phyloP scores from a whole-genome alignment of 2,888 invertebrate species.

The Mythimna albipuncta region DNA sequence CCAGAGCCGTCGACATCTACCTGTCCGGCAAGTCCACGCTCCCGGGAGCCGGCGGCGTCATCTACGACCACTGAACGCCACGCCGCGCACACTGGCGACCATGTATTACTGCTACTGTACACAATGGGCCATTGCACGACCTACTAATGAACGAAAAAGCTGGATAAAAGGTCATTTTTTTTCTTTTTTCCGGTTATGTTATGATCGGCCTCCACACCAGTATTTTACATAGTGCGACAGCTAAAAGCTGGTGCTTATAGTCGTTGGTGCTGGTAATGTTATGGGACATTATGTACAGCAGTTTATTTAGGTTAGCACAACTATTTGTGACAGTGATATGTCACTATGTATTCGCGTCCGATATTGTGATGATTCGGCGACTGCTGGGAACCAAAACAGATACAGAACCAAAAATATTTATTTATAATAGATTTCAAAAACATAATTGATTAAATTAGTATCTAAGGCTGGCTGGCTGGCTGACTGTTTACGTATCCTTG shows the following conservation, averaged over 20 bases:
- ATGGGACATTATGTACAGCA: conserved; percentile 42
- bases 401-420: background rate
- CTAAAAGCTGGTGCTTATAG: background rate
- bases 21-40: conserved; percentile 95
- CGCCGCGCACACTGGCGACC: conserved; percentile 6
- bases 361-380: conserved; percentile 38
- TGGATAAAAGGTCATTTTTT: background rate
- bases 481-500: background rate
- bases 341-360: conserved; percentile 57
- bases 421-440: background rate
- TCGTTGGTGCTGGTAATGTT: background rate
- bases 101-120: conserved; percentile 46
- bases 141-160: background rate
- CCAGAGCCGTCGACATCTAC: conserved; percentile 97
- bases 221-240: too few species aligned
- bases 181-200: background rate
- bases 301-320: conserved; percentile 55
- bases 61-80: conserved; percentile 82
- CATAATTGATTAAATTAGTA: background rate
- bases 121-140: conserved; percentile 29
- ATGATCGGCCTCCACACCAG: too few species aligned
- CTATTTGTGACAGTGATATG: conserved; percentile 42
- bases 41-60: conserved; percentile 98
- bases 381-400: conserved; percentile 12
- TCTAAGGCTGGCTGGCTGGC: too few species aligned